Evolutionary conservation across 2,888 invertebrate species (phyloP).

Genomic region (Tuberolachnus salignus): DNA sequence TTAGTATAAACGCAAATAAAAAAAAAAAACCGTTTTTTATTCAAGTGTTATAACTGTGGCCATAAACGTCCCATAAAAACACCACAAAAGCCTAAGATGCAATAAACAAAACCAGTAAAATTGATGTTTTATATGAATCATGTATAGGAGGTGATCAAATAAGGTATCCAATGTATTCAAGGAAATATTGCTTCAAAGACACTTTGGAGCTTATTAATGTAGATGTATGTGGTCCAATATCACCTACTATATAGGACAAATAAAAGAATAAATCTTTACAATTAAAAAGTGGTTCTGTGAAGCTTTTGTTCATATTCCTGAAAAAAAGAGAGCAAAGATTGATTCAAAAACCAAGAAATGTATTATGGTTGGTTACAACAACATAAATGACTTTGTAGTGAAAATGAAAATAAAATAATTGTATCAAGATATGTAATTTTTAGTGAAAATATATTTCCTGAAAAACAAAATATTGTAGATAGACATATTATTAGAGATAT

Average conservation of each 20-base stretch:
- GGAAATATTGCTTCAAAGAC: neutral
- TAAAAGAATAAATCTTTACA: slow-evolving; percentile 9
- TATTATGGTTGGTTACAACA: slow-evolving; percentile 21
- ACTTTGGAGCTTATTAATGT: neutral
- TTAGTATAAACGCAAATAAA: too few relatives aligned
- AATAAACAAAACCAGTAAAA: neutral
- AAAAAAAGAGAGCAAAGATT: slow-evolving; percentile 5
- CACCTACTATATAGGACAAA: neutral
- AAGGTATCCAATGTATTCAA: neutral
- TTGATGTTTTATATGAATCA: neutral
- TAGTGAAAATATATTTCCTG: neutral
- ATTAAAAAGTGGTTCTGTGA: slow-evolving; percentile 11
- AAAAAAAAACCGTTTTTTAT: too few relatives aligned
- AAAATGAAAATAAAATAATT: neutral
- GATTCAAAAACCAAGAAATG: slow-evolving; percentile 23
- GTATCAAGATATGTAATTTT: slow-evolving; percentile 23
- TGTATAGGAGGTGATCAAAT: neutral
- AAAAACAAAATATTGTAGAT: too few relatives aligned
- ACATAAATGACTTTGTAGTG: slow-evolving; percentile 17
- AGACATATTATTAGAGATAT: too few relatives aligned
- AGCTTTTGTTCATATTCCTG: slow-evolving; percentile 18
- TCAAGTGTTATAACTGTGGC: too few relatives aligned
- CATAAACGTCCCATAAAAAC: too few relatives aligned
- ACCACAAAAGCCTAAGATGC: too few relatives aligned
- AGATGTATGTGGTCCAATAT: neutral